Conservation (phyloP, 1,140 invertebrate species). For the Panagrolaimus sp. region DNA sequence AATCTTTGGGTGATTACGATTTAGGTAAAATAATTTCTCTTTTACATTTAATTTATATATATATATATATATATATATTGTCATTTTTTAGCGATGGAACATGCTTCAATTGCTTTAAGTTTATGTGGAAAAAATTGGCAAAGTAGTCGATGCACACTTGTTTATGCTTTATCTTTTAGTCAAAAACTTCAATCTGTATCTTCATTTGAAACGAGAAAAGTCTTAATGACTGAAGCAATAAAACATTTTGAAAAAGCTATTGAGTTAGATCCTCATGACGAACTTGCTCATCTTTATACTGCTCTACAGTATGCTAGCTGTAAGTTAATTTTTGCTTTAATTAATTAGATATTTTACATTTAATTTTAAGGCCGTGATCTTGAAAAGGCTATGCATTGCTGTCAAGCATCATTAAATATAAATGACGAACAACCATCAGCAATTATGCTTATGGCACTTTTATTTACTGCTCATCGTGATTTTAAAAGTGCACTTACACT, state of each 20-base stretch:
- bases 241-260: constrained; percentile 47
- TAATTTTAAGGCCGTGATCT: constrained; percentile 45
- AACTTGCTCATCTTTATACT: constrained; percentile 54
- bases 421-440: constrained; percentile 51
- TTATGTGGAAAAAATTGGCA: constrained; percentile 36
- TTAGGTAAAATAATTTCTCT: constrained; percentile 21
- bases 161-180: constrained; percentile 48
- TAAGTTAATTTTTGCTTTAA: constrained; percentile 17
- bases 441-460: constrained; percentile 52
- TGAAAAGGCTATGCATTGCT: constrained; percentile 43
- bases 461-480: constrained; percentile 54
- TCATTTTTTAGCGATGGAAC: constrained; percentile 35
- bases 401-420: constrained; percentile 42
- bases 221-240: constrained; percentile 29
- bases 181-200: constrained; percentile 37
- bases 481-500: constrained; percentile 51
- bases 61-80: too few relatives aligned
- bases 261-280: constrained; percentile 46
- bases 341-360: constrained; percentile 18
- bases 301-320: constrained; percentile 52
- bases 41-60: constrained; percentile 18
- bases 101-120: constrained; percentile 39
- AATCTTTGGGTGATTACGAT: constrained; percentile 44
- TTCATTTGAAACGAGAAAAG: constrained; percentile 30
- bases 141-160: constrained; percentile 39